Conservation (phyloP, 1,140 invertebrate genomes). For the Rhysida immarginata region DNA sequence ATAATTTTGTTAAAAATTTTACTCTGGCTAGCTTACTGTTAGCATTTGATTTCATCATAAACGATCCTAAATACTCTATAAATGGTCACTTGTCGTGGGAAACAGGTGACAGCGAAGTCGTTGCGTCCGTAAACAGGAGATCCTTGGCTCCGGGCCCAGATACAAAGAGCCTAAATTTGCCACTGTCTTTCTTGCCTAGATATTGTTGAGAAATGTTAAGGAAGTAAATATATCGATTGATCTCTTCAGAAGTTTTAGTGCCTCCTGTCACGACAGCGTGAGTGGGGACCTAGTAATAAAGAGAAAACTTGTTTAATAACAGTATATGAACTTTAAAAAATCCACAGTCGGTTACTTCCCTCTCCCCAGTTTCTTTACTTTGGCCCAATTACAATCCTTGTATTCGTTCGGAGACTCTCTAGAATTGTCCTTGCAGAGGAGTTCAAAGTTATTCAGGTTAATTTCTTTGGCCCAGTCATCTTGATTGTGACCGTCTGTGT, state of each 20-base stretch:
- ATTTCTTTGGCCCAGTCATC: constrained; percentile 8
- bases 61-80: neutral
- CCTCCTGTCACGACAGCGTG: constrained; percentile 30
- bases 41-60: too few species aligned
- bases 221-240: neutral
- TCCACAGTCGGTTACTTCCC: neutral
- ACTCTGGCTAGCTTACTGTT: too few species aligned
- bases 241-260: constrained; percentile 10
- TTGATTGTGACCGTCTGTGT: constrained; percentile 11
- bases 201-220: constrained; percentile 1
- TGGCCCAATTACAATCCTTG: constrained; percentile 63
- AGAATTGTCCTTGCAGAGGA: constrained; percentile 72
- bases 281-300: constrained; percentile 22
- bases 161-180: constrained; percentile 4
- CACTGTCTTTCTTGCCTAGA: neutral
- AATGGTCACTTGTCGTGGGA: too few species aligned
- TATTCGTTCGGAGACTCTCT: constrained; percentile 52
- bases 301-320: neutral
- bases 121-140: constrained; percentile 4
- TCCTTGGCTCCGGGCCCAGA: constrained; percentile 6
- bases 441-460: constrained; percentile 44
- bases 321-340: neutral
- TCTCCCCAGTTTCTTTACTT: neutral
- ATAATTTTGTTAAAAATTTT: too few species aligned
- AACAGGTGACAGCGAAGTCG: neutral